Evolutionary conservation across 2,113 vertebrate genomes (phyloP).

Genomic region (Ramphastos sulfuratus): DNA sequence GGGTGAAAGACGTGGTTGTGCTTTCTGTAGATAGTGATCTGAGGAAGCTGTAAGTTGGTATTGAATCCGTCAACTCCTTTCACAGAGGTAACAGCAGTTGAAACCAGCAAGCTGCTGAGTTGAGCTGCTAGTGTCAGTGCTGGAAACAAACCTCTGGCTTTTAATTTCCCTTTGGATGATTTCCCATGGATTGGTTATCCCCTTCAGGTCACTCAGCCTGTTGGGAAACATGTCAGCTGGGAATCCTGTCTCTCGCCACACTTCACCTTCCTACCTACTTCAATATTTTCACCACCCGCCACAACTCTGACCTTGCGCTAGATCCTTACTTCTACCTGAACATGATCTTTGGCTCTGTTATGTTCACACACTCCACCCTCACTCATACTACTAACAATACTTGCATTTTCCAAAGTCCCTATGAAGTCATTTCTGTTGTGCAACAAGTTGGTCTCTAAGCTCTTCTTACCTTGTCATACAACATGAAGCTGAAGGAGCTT

Average conservation of each 20-base stretch:
- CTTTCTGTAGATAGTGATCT: not conserved
- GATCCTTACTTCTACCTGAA: not conserved
- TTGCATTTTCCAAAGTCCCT: not conserved
- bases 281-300: not conserved
- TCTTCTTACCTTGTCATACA: not conserved
- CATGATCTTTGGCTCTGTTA: not conserved
- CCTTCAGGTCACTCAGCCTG: not conserved
- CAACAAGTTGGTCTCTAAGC: not conserved
- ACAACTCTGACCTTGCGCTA: not conserved
- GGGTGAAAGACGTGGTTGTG: not conserved
- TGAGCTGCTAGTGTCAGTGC: not conserved
- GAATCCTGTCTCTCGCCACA: not conserved
- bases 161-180: not conserved
- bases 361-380: not conserved
- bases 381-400: not conserved
- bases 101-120: not conserved
- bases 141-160: not conserved
- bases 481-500: not conserved
- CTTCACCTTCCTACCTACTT: not conserved
- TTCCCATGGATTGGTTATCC: not conserved
- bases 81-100: not conserved
- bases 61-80: not conserved
- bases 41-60: not conserved
- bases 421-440: not conserved
- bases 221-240: not conserved